Base-by-base conservation (phyloP, 2,888 invertebrate species). In the Maniola hyperantus region DNA sequence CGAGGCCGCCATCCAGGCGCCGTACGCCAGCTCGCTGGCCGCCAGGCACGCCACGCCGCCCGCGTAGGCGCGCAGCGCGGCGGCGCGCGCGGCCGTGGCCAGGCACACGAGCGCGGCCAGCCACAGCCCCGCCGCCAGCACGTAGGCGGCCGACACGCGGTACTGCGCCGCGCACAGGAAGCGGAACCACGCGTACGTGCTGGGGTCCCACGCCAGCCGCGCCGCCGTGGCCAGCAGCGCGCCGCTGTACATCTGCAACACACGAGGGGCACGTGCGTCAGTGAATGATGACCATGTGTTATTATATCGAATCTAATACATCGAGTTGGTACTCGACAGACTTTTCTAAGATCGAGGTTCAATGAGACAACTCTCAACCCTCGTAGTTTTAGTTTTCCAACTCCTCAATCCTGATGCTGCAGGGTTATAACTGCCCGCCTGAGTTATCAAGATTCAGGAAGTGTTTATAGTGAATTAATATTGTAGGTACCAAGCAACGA, bases 181-280 rank as follows among this genome's bases (percentile, higher is more conserved):
- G 46, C 91, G 84, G 85, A 91, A 90, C 91, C 91, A 91, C 76
- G 89, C 78, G 88, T 91, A 91, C 44, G 91, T 91, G 87, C 88
- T 88, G 68, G 91, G 91, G 84, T 91, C 91, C 91, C 91, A 91
- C 75, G 90, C 87, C 76, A 91, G 88, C 77, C 91, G 88, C 82
- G 91, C 91, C 80, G 91, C 90, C 77, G 91, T 92, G 78, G 90
- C 86, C 81, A 92, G 86, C 83, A 92, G 83, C 77, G 91, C 91
- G 75, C 91, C 91, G 79, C 85, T 85, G 87, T 90, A 92, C 91
- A 91, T 91, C 91, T 92, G 86, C 70, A 73, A 73, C 70, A 11
- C 18, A 18, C 50, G n/a, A n/a, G n/a, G n/a, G n/a, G n/a, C n/a
- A n/a, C n/a, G n/a, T n/a, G n/a, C n/a, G n/a, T n/a, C n/a, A n/a